Percentiles rank a stretch among this genome's conserved stretches.
These are phyloP conservation scores for Spongia lamella DNA, from an alignment of 37 sponge, comb jelly and placozoan species.

Conservation along the genomic window DNA sequence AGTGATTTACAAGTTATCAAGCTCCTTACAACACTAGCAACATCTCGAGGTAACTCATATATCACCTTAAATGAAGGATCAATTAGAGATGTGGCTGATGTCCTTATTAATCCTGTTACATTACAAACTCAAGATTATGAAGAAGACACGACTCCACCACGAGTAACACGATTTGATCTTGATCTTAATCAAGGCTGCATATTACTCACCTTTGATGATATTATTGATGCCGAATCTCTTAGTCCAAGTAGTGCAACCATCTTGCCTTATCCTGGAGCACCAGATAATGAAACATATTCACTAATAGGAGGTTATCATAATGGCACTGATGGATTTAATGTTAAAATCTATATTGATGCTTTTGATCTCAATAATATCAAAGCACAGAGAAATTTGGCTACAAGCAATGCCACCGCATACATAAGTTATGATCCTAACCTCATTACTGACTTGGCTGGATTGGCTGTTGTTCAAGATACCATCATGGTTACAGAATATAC, in stretches of 20 bases:
- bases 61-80: constrained; percentile 39
- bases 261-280: constrained; percentile 19
- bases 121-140: constrained; percentile 5
- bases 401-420: constrained; percentile 43
- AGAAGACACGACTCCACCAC: constrained; percentile 73
- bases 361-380: constrained; percentile 83
- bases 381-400: constrained; percentile 56
- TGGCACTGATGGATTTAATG: constrained; percentile 55
- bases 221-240: constrained; percentile 51
- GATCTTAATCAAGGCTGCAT: constrained; percentile 71
- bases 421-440: constrained; percentile 68
- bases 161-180: constrained; percentile 47
- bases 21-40: constrained; percentile 43
- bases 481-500: constrained; percentile 38
- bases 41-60: constrained; percentile 51
- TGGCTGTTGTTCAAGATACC: constrained; percentile 35
- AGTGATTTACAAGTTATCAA: constrained; percentile 75
- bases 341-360: constrained; percentile 40
- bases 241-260: constrained; percentile 47
- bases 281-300: constrained; percentile 25
- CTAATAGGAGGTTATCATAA: constrained; percentile 58
- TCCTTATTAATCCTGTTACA: constrained; percentile 32
- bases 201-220: constrained; percentile 62
- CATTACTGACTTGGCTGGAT: constrained; percentile 65
- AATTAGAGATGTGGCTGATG: constrained; percentile 65